phyloP scores from a whole-genome alignment of 2,797 vertebrate species.

The Pseudopleuronectes americanus region DNA sequence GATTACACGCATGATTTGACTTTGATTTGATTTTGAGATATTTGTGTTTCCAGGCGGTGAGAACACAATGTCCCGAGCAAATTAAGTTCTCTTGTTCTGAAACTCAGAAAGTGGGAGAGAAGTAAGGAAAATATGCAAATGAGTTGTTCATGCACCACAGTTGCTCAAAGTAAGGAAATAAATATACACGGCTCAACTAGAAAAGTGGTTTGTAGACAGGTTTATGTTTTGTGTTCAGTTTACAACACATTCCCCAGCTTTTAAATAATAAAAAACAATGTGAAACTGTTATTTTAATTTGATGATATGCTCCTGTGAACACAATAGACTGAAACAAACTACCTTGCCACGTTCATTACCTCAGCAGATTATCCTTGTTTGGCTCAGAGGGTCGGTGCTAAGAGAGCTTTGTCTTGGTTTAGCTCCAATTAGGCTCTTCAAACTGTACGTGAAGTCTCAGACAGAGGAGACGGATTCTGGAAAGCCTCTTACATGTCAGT shows the following conservation, averaged over 20 bases:
- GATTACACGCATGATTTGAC: not conserved
- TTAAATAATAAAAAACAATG: not conserved
- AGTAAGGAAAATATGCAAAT: conserved; percentile 4
- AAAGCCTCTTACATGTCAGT: conserved; percentile 29
- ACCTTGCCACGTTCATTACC: conserved; percentile 21
- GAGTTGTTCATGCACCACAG: not conserved
- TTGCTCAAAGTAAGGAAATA: conserved; percentile 1
- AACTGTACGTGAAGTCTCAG: conserved; percentile 12
- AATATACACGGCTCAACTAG: not conserved
- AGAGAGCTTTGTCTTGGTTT: conserved; percentile 52
- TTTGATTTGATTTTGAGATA: not conserved
- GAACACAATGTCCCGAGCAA: not conserved
- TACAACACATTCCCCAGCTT: not conserved
- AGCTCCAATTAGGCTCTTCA: conserved; percentile 54
- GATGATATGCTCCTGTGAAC: not conserved
- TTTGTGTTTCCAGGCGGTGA: not conserved
- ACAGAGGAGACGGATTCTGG: conserved; percentile 26
- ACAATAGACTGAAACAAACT: conserved; percentile 32
- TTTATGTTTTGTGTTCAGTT: not conserved
- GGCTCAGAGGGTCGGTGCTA: conserved; percentile 19
- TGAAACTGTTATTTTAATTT: not conserved
- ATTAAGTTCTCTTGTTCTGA: too few species aligned
- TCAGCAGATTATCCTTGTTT: conserved; percentile 40
- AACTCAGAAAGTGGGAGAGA: not conserved
- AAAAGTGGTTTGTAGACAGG: not conserved